Conservation (phyloP, 2,888 invertebrate species). For the Isotomurus palustris region DNA sequence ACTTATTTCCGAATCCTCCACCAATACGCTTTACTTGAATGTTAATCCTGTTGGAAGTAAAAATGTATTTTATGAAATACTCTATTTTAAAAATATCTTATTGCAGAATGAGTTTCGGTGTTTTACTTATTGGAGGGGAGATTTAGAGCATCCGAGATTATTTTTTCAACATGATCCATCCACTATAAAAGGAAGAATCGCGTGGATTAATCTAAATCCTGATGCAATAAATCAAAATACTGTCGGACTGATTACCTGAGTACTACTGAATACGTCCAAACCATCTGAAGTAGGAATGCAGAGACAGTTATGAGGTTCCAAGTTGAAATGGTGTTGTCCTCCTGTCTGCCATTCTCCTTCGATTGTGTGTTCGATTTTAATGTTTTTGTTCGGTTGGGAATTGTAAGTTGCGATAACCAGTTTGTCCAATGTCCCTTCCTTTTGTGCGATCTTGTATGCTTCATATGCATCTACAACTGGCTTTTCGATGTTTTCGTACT, state of each 20-base stretch:
- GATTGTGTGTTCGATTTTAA: background rate
- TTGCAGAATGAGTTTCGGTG: background rate
- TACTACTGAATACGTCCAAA: background rate
- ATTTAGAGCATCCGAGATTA: background rate
- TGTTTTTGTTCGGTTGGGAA: background rate
- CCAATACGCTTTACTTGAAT: background rate
- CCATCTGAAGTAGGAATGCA: background rate
- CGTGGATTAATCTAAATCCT: background rate
- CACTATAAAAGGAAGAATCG: background rate
- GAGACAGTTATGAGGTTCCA: background rate
- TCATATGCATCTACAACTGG: background rate
- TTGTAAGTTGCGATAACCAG: background rate
- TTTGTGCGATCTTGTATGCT: background rate
- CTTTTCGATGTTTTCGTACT: background rate
- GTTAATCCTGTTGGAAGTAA: background rate
- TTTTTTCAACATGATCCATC: background rate
- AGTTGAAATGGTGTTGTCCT: background rate
- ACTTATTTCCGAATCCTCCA: background rate
- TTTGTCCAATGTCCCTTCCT: background rate
- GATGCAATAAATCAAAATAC: too few relatives aligned
- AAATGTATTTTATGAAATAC: background rate
- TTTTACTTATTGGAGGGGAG: background rate
- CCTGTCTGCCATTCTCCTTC: background rate
- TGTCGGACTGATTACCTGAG: background rate
- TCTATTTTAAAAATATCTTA: background rate